Base-by-base conservation (phyloP, 2,888 invertebrate species). In the Protophormia terraenovae region DNA sequence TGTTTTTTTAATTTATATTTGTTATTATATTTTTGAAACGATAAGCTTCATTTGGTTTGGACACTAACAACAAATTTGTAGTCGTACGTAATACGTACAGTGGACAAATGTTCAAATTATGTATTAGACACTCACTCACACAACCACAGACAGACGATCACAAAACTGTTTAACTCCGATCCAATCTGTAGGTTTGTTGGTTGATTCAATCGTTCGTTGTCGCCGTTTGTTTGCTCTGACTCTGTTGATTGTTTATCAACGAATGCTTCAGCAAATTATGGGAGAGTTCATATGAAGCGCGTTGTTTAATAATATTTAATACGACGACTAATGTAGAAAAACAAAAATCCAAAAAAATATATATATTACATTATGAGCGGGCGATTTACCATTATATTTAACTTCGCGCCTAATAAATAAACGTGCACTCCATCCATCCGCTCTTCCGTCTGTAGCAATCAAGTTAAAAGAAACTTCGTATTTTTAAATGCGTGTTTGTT, bases 211-310 rank as follows among this genome's bases (percentile, higher is more conserved):
- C 41, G 41, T 72, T 35, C 66, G 66, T 58, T 77, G 47, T 55
- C 66, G 71, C 24, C 67, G 64, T 35, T 72, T 73, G 45, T 16
- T 62, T 47, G 69, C 64, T 86, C 75, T 78, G 84, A 76, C 84
- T 84, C 81, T 72, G 84, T 79, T 75, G 86, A 82, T 84, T 82
- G 78, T 84, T 86, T 86, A 86, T 86, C 86, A 81, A 81, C 81
- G 84, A 86, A 86, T 86, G 85, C 78, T 78, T 81, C 50, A 81
- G 78, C 69, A 75, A 62, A 50, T 58, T 62, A 82, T 64, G 73
- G 73, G 82, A 82, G 85, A 85, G 75, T 35, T 69, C 41, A 78
- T 71, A 69, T 75, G 55, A 82, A 85, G 69, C 80, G 64, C 38
- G 73, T 45, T 82, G 64, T 67, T 38, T 55, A 22, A 16, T 50